Conservation (phyloP, 2,797 vertebrate genomes). For the Clarias fuscus region DNA sequence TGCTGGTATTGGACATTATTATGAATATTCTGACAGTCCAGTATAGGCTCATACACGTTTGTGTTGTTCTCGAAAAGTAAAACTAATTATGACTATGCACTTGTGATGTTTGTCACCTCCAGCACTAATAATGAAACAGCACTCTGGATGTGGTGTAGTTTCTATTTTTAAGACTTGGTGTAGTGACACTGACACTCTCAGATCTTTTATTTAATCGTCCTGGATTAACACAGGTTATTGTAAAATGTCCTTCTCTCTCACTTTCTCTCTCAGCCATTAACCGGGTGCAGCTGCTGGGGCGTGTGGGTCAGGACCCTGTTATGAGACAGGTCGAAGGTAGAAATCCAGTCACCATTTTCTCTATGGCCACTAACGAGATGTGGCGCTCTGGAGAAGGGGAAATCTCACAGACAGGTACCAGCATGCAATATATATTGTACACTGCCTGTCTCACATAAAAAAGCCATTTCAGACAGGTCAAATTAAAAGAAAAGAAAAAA, state of each 20-base stretch:
- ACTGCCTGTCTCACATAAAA: no score
- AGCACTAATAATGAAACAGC: background rate
- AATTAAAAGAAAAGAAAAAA: no score
- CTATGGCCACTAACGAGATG: slow-evolving; percentile 96
- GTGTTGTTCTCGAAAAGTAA: background rate
- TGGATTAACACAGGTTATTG: background rate
- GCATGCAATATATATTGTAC: background rate
- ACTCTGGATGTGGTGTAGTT: background rate
- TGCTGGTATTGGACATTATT: background rate
- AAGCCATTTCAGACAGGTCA: no score
- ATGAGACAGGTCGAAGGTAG: slow-evolving; percentile 95
- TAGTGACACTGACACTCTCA: background rate
- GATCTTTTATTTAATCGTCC: background rate
- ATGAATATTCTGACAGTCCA: background rate
- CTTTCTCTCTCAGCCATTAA: slow-evolving; percentile 82
- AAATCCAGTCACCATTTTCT: slow-evolving; percentile 97
- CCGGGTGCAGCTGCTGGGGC: slow-evolving; percentile 89
- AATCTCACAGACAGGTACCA: slow-evolving; percentile 70
- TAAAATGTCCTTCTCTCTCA: background rate
- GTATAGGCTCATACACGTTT: background rate
- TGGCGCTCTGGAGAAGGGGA: slow-evolving; percentile 89
- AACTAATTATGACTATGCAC: background rate
- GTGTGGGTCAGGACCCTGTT: slow-evolving; percentile 97
- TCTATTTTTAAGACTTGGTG: no score
- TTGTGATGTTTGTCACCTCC: background rate